phyloP scores from a whole-genome alignment of 2,797 vertebrate species.

The Bovichtus variegatus region DNA sequence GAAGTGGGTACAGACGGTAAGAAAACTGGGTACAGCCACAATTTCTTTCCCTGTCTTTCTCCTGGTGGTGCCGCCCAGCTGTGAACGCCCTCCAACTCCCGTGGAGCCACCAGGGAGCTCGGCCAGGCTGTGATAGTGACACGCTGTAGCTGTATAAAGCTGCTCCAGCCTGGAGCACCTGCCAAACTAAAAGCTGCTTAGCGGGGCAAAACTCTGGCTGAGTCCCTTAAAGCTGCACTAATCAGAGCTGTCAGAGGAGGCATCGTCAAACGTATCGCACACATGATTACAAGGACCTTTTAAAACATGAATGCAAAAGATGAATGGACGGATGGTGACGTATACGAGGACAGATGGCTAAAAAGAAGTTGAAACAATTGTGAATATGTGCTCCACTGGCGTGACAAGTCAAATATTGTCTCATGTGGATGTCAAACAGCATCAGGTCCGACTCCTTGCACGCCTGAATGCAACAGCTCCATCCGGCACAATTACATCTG shows the following conservation, averaged over 20 bases:
- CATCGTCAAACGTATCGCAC: constrained; percentile 56
- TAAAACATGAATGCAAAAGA: constrained; percentile 14
- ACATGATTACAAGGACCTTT: constrained; percentile 59
- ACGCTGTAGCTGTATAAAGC: constrained; percentile 57
- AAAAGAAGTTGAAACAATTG: not conserved
- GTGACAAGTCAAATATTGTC: constrained; percentile 3
- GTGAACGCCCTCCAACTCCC: constrained; percentile 24
- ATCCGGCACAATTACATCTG: constrained; percentile 46
- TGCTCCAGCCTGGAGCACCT: constrained; percentile 43
- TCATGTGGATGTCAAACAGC: constrained; percentile 15
- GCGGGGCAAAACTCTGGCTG: constrained; percentile 64
- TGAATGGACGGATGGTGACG: not conserved
- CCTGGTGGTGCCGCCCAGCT: not conserved
- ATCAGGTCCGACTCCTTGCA: constrained; percentile 27
- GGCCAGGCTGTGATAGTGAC: constrained; percentile 67
- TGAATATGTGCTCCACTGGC: not conserved
- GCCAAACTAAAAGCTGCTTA: constrained; percentile 80
- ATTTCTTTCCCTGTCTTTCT: constrained; percentile 12
- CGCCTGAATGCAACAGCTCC: constrained; percentile 54
- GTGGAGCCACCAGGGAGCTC: constrained; percentile 28
- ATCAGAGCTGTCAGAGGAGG: constrained; percentile 76
- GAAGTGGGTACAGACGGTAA: not conserved
- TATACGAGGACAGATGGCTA: not conserved
- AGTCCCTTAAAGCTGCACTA: constrained; percentile 80
- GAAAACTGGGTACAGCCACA: not conserved